These are phyloP conservation scores for Pelvicachromis taeniatus DNA, from an alignment of 2,113 vertebrate genomes.

Conservation along the genomic window DNA sequence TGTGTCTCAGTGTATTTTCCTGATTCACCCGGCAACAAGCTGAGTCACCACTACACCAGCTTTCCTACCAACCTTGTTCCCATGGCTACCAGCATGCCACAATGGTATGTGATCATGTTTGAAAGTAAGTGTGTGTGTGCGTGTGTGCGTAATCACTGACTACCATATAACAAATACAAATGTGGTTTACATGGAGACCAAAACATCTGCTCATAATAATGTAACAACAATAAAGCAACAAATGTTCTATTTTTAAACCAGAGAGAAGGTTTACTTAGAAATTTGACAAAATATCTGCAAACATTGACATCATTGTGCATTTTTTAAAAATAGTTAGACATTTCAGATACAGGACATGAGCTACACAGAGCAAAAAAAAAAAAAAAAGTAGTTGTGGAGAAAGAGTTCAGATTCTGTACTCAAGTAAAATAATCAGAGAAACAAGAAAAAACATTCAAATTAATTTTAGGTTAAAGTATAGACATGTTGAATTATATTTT, in stretches of 20 bases:
- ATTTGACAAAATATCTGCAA: not conserved
- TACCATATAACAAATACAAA: not conserved
- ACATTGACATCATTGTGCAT: not conserved
- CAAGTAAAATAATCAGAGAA: not conserved
- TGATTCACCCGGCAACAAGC: slow-evolving; percentile 42
- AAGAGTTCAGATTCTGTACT: not conserved
- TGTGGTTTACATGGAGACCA: slow-evolving; percentile 12
- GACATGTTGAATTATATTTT: not conserved
- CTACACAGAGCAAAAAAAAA: not conserved
- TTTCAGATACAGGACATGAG: not conserved
- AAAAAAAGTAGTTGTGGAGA: not conserved
- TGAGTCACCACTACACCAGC: slow-evolving; percentile 32
- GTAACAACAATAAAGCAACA: not conserved
- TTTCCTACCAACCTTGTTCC: not conserved
- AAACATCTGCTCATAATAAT: not conserved
- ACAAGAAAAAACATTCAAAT: not conserved
- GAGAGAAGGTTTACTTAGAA: not conserved
- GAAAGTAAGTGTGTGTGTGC: not conserved
- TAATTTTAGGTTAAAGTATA: not conserved
- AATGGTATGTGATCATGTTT: not conserved
- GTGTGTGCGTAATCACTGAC: not conserved
- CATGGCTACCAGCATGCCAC: slow-evolving; percentile 15
- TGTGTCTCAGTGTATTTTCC: not conserved
- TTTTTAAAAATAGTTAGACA: not conserved
- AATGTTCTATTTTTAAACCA: not conserved